phyloP scores from a whole-genome alignment of 2,113 vertebrate genomes.

The Notechis scutatus region DNA sequence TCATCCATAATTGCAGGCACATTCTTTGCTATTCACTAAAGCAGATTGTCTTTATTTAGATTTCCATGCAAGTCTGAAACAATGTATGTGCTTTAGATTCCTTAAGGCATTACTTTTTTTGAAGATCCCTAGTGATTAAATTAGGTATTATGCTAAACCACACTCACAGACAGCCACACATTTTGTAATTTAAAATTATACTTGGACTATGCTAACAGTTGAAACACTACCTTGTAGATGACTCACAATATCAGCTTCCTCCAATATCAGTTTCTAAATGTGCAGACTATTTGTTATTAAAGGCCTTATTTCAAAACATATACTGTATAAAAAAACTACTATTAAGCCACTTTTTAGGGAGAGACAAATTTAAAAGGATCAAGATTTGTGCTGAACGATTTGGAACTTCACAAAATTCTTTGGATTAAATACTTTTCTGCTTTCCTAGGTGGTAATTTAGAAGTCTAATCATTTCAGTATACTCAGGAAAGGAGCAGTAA shows the following conservation, averaged over 20 bases:
- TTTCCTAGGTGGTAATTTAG: slow-evolving; percentile 59
- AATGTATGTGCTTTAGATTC: too few relatives aligned
- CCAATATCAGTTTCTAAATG: background rate
- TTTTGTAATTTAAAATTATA: background rate
- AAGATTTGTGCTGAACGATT: slow-evolving; percentile 17
- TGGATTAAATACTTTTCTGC: slow-evolving; percentile 55
- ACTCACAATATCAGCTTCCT: background rate
- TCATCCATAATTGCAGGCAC: too few relatives aligned
- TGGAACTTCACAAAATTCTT: slow-evolving; percentile 19
- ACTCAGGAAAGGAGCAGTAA: slow-evolving; percentile 65
- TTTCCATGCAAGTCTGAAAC: too few relatives aligned
- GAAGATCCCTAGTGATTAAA: background rate
- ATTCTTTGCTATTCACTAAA: too few relatives aligned
- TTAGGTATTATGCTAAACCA: background rate
- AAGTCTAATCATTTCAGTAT: slow-evolving; percentile 59
- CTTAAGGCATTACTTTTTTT: background rate
- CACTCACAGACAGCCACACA: background rate
- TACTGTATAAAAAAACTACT: background rate
- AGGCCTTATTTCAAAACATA: too few relatives aligned
- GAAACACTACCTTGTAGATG: too few relatives aligned
- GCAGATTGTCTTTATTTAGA: too few relatives aligned
- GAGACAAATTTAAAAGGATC: slow-evolving; percentile 37
- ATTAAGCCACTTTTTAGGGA: slow-evolving; percentile 37
- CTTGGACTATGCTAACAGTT: background rate
- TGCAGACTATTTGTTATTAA: background rate